Percentiles rank a stretch among this genome's conserved stretches.
These are phyloP conservation scores for Diaprepes abbreviatus DNA, from an alignment of 2,888 invertebrate genomes.

Conservation along the genomic window DNA sequence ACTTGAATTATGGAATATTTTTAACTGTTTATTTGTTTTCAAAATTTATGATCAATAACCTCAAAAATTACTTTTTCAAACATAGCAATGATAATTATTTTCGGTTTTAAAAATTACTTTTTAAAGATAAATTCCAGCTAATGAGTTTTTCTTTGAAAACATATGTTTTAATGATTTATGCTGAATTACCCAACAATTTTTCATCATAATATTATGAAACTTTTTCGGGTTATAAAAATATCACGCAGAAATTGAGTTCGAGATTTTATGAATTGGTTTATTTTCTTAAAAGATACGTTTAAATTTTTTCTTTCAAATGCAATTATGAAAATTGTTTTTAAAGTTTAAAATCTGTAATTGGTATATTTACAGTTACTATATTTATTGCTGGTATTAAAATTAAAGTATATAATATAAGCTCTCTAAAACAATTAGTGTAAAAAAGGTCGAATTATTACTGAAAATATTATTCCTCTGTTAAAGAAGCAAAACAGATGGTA, in stretches of 20 bases:
- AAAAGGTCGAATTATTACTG: too few species aligned
- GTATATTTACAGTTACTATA: too few species aligned
- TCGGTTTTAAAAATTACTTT: neutral
- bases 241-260: neutral
- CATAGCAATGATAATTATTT: conserved; percentile 3
- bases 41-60: neutral
- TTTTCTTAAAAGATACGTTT: neutral
- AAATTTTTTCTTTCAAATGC: conserved; percentile 4
- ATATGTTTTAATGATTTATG: neutral
- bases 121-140: neutral
- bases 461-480: too few species aligned
- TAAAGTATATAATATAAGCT: too few species aligned
- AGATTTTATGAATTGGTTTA: neutral
- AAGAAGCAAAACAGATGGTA: too few species aligned
- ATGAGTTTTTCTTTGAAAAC: conserved; percentile 2
- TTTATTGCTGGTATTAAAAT: too few species aligned
- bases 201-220: conserved; percentile 8
- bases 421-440: too few species aligned
- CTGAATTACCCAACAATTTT: neutral
- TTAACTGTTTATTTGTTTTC: neutral
- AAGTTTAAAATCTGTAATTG: neutral
- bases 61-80: neutral
- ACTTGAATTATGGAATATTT: too few species aligned
- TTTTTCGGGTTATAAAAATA: conserved; percentile 6
- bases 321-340: neutral